Evolutionary conservation across 1,140 invertebrate species (phyloP), one percentile per base, ranked within the genome.

Genomic region (Helicoverpa armigera): DNA sequence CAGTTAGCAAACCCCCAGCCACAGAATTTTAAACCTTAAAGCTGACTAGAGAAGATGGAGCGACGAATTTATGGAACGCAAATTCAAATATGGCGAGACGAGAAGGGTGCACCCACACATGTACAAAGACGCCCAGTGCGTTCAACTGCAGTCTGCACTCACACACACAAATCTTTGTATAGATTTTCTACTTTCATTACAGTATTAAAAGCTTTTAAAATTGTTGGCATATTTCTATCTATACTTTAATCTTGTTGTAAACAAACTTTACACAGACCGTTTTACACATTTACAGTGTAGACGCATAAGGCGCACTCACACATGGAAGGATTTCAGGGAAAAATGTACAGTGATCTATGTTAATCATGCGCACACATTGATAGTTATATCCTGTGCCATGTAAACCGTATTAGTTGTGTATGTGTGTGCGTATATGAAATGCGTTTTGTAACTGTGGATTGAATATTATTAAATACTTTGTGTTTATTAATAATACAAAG

Each of bases 41-140:
- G 14, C 14, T 7, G 51, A n/a, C 14, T 12, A 35, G 23, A 10
- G 16, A 43, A 79, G 43, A 35, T 29, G 9, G 3, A 1, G 1
- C 9, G 23, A 10, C 3, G 1, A 10, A 14, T 77, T 53, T 79
- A 7, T 18, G 51, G 13, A 58, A 61, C 58, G 56, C 54, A 87
- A 79, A 75, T 72, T 11, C 80, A 85, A 83, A 43, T 81, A 88
- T 81, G 87, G 73, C 86, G 87, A 91, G 89, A 92, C 91, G 87
- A 87, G 90, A 94, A 94, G 93, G 93, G 92, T 94, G 92, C 89
- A 92, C 91, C 13, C 90, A 91, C 87, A 94, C 89, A 84, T 73
- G 5, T 13, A 81, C 51, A 51, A 85, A 92, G 89, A 92, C 90
- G 82, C 61, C 80, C 78, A 83, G 88, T 87, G 79, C 81, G 77